Conservation (phyloP, 2,888 invertebrate genomes). For the Stratiomys singularior region DNA sequence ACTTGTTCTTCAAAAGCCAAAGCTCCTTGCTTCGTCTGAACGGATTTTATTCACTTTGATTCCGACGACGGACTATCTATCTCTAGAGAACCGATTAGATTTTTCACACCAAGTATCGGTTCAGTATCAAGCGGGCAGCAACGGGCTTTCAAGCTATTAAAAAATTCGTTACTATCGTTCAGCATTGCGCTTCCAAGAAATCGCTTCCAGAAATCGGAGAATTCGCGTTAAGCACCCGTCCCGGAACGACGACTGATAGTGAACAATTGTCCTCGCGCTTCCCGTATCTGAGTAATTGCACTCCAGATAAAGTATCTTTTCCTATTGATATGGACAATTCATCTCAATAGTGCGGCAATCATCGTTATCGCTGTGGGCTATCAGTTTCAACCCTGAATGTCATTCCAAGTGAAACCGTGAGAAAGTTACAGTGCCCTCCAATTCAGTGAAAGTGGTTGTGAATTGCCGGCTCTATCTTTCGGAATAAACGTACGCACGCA, state of each 20-base stretch:
- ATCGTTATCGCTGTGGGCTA: conserved; percentile 6
- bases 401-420: background rate
- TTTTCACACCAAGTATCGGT: background rate
- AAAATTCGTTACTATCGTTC: background rate
- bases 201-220: background rate
- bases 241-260: background rate
- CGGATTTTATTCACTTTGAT: background rate
- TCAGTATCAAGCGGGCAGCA: conserved; percentile 14
- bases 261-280: background rate
- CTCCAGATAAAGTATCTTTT: background rate
- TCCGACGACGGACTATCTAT: background rate
- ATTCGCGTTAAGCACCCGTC: background rate
- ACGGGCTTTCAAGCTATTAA: background rate
- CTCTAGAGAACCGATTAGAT: conserved; percentile 12
- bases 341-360: background rate
- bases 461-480: background rate
- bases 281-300: background rate
- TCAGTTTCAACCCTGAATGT: background rate
- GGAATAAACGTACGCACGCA: no score
- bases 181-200: background rate
- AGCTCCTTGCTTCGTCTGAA: conserved; percentile 14
- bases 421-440: background rate
- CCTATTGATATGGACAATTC: background rate
- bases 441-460: conserved; percentile 5
- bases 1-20: background rate